These are phyloP conservation scores for Melanitta fusca DNA, from an alignment of 2,797 vertebrate species.

Conservation along the genomic window DNA sequence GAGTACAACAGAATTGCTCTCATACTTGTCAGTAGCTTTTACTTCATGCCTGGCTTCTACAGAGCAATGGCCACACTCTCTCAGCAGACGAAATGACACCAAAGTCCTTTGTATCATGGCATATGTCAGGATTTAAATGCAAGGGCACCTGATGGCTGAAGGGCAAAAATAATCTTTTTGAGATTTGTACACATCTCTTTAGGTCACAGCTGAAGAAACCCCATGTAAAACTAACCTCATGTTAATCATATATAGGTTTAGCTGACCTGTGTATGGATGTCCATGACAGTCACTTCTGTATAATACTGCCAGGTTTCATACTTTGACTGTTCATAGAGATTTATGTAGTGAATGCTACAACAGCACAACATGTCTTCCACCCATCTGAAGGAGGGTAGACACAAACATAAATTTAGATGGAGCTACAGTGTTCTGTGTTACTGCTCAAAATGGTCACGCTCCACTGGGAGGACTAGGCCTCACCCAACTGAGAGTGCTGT, in stretches of 20 bases:
- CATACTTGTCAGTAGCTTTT: neutral
- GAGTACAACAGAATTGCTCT: neutral
- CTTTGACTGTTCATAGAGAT: neutral
- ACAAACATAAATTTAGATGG: neutral
- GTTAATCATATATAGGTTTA: neutral
- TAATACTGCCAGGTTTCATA: neutral
- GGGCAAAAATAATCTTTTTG: neutral
- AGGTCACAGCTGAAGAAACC: neutral
- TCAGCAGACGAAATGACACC: neutral
- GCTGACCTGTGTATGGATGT: neutral
- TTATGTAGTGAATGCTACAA: neutral
- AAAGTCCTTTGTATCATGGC: neutral
- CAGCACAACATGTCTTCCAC: neutral
- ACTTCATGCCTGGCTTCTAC: neutral
- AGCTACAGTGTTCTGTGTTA: neutral
- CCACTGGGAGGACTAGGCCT: neutral
- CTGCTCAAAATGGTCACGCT: neutral
- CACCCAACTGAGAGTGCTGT: accelerated
- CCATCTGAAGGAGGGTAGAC: neutral
- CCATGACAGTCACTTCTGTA: accelerated
- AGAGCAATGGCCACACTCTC: neutral
- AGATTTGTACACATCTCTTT: neutral
- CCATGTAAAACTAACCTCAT: neutral
- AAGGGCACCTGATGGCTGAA: neutral
- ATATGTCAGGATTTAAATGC: neutral